These are phyloP conservation scores for Drosophila paranaensis DNA, from an alignment of 2,888 invertebrate species.

Conservation along the genomic window DNA sequence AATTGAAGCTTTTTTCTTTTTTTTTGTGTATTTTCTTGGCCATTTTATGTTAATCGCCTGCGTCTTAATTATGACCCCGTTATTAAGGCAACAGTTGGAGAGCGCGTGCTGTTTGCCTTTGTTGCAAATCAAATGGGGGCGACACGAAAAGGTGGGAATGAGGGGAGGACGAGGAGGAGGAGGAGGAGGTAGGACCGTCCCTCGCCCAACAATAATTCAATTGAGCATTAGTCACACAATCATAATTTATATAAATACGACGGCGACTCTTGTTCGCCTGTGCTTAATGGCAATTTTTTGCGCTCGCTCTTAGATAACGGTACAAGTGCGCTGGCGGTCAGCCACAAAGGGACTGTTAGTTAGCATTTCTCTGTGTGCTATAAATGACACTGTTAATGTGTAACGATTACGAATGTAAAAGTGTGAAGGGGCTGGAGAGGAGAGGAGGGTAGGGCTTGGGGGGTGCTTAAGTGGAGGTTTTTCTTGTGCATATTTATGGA, in stretches of 20 bases:
- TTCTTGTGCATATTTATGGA: neutral
- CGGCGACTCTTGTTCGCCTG: slow-evolving; percentile 18
- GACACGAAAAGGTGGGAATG: neutral
- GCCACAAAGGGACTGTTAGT: slow-evolving; percentile 28
- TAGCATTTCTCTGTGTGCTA: slow-evolving; percentile 7
- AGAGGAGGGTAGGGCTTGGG: neutral
- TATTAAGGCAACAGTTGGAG: slow-evolving; percentile 31
- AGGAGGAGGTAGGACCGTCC: neutral
- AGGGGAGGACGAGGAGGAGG: too few relatives aligned
- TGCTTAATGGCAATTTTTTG: slow-evolving; percentile 44
- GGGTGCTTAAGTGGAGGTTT: neutral
- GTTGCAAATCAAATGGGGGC: slow-evolving; percentile 37
- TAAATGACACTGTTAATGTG: slow-evolving; percentile 24
- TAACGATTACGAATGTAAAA: neutral
- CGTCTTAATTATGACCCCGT: slow-evolving; percentile 53
- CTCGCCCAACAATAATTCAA: slow-evolving; percentile 44
- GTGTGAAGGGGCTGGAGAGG: neutral
- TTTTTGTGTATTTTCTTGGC: slow-evolving; percentile 22
- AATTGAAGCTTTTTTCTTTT: slow-evolving; percentile 30
- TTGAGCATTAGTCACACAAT: slow-evolving; percentile 64
- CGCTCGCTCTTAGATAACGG: slow-evolving; percentile 53
- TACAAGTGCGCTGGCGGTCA: slow-evolving; percentile 17
- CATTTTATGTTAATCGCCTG: slow-evolving; percentile 58
- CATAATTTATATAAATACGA: slow-evolving; percentile 46
- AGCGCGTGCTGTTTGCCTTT: slow-evolving; percentile 30